phyloP scores from a whole-genome alignment of 2,888 invertebrate genomes.

The Polia nebulosa region DNA sequence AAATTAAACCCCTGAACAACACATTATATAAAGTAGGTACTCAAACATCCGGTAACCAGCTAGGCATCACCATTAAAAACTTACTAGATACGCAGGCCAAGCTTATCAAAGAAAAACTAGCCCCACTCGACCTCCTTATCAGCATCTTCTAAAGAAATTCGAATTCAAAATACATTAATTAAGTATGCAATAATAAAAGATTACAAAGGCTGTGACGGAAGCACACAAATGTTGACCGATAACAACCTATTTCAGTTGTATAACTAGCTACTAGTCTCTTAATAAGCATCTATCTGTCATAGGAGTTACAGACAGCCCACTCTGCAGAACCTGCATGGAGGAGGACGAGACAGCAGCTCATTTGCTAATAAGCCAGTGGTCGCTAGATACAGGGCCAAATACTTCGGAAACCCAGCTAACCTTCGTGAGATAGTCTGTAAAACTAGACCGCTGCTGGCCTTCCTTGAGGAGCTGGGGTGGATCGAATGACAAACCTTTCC shows the following conservation, averaged over 20 bases:
- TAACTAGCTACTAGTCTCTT: no score
- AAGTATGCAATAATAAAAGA: conserved; percentile 42
- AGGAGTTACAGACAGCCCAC: no score
- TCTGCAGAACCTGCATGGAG: no score
- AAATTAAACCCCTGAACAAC: neutral
- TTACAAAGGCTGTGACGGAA: conserved; percentile 47
- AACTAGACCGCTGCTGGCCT: no score
- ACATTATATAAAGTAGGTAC: conserved; percentile 18
- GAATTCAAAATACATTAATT: conserved; percentile 22
- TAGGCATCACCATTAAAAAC: conserved; percentile 8
- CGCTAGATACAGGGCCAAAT: no score
- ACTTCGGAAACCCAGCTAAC: no score
- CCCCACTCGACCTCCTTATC: conserved; percentile 22
- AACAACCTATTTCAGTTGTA: conserved; percentile 26
- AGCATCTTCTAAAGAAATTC: conserved; percentile 23
- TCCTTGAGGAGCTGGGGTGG: no score
- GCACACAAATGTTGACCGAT: conserved; percentile 42
- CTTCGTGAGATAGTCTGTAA: no score
- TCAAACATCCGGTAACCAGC: conserved; percentile 25
- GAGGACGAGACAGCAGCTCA: no score
- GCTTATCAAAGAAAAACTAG: conserved; percentile 22
- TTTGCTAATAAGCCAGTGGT: no score
- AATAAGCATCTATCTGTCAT: no score
- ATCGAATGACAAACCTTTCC: no score
- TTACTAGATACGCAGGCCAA: neutral